These are phyloP conservation scores for Vidua macroura DNA, from an alignment of 2,113 vertebrate species.

Conservation along the genomic window DNA sequence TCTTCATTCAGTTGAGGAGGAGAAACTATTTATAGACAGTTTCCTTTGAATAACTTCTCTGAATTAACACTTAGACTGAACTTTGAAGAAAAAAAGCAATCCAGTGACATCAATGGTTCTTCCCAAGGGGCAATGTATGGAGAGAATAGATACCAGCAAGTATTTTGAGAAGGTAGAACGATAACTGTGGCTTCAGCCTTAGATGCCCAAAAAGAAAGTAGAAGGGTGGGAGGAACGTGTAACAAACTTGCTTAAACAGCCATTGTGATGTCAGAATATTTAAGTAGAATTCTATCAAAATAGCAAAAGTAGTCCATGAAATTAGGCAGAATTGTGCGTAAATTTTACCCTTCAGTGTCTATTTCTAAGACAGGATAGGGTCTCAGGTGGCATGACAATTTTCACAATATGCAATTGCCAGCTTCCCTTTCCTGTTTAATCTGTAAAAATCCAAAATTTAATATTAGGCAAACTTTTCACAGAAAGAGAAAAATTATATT, in stretches of 20 bases:
- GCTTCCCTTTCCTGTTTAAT: not conserved
- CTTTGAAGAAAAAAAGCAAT: not conserved
- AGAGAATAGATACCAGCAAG: not conserved
- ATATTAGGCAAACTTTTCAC: not conserved
- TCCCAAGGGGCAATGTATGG: rapidly evolving
- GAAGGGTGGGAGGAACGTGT: not conserved
- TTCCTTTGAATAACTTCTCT: not conserved
- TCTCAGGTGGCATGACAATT: rapidly evolving
- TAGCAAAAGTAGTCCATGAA: not conserved
- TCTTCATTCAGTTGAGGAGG: not conserved
- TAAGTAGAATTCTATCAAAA: not conserved
- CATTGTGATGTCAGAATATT: not conserved
- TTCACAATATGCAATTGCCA: not conserved
- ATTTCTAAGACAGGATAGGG: not conserved
- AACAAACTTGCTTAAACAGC: not conserved
- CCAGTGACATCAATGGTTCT: not conserved
- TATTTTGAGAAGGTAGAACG: not conserved
- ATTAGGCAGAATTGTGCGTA: not conserved
- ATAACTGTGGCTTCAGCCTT: not conserved
- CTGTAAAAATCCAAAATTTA: not conserved
- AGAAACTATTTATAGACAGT: not conserved
- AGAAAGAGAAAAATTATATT: not conserved
- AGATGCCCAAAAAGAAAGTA: not conserved
- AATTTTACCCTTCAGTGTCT: not conserved
- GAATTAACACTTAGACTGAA: not conserved